Percentiles rank a stretch among this genome's conserved stretches.
Conservation (phyloP, 2,797 vertebrate species). For the Tragopan temminckii region DNA sequence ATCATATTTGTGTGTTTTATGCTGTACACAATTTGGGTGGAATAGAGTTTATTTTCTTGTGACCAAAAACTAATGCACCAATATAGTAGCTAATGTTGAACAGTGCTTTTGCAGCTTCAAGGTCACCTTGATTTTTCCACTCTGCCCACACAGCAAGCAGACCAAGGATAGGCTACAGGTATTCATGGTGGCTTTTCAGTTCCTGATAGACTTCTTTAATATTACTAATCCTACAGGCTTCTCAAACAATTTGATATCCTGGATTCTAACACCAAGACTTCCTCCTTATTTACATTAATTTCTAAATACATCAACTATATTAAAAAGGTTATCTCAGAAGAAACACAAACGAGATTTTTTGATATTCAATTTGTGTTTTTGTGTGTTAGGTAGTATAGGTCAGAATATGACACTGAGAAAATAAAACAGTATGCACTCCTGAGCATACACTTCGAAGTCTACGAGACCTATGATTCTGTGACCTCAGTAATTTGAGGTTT, state of each 20-base stretch:
- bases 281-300: background rate
- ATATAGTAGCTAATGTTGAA: background rate
- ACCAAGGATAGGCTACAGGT: background rate
- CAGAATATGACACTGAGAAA: background rate
- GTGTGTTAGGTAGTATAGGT: background rate
- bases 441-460: too few relatives aligned
- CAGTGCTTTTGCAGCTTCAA: background rate
- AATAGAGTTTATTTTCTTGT: background rate
- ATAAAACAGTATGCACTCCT: background rate
- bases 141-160: background rate
- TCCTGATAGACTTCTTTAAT: background rate
- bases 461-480: too few relatives aligned
- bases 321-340: too few relatives aligned
- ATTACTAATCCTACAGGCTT: background rate
- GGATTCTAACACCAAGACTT: background rate
- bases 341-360: too few relatives aligned
- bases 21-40: background rate
- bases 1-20: background rate
- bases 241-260: background rate
- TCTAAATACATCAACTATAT: too few relatives aligned
- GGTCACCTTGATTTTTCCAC: background rate
- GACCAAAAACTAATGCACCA: background rate
- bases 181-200: accelerated
- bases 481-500: background rate
- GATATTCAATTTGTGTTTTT: too few relatives aligned